phyloP scores from a whole-genome alignment of 2,888 invertebrate species.

The Dolomedes plantarius region DNA sequence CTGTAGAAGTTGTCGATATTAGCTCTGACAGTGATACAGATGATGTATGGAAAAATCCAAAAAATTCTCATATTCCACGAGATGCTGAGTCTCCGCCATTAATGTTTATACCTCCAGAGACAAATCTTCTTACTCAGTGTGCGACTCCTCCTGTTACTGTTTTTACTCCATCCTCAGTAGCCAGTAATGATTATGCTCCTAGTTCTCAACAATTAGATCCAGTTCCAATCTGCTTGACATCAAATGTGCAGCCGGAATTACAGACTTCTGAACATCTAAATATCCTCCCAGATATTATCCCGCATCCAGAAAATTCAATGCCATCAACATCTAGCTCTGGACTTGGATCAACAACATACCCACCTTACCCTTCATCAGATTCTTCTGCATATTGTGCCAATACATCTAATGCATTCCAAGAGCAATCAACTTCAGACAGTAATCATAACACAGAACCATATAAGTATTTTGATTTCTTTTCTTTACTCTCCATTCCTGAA shows the following conservation, averaged over 20 bases:
- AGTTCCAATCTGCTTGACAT: slow-evolving; percentile 8
- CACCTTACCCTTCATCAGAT: slow-evolving; percentile 14
- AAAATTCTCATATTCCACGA: background rate
- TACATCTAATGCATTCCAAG: background rate
- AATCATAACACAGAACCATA: background rate
- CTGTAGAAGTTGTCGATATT: slow-evolving; percentile 51
- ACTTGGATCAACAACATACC: slow-evolving; percentile 22
- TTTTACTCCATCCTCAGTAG: background rate
- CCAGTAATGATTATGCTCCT: background rate
- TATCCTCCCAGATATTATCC: slow-evolving; percentile 30
- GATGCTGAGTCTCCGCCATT: background rate
- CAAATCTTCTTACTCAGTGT: background rate
- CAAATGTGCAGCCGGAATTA: slow-evolving; percentile 6
- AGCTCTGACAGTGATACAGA: slow-evolving; percentile 52
- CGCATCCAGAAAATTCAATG: slow-evolving; percentile 31
- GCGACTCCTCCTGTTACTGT: background rate
- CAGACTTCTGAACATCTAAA: slow-evolving; percentile 17
- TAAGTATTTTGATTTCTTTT: slow-evolving; percentile 35
- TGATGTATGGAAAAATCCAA: background rate
- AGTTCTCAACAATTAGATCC: background rate
- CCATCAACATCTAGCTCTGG: slow-evolving; percentile 45
- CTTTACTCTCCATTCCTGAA: slow-evolving; percentile 28
- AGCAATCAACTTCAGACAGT: background rate
- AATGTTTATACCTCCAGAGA: background rate
- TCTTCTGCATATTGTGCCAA: background rate